Percentiles rank a stretch among this genome's conserved stretches.
Evolutionary conservation across 2,888 invertebrate genomes (phyloP).

Genomic region (Macrosiphum euphorbiae): DNA sequence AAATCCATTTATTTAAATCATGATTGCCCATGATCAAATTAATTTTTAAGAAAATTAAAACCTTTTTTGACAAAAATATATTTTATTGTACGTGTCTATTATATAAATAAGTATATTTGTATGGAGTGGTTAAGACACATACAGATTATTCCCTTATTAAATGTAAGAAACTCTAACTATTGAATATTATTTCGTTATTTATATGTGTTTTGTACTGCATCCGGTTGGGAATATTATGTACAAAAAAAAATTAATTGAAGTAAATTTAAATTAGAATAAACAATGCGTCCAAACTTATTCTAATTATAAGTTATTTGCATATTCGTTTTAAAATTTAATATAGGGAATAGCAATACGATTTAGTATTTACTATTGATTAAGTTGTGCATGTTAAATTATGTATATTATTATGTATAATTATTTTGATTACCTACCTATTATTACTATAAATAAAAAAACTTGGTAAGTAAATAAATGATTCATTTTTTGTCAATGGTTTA

Average conservation of each 20-base stretch:
- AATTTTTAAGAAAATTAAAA: neutral
- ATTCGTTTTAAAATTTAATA: neutral
- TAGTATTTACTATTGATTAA: neutral
- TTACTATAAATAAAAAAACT: neutral
- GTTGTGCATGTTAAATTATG: neutral
- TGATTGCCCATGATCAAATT: neutral
- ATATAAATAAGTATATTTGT: neutral
- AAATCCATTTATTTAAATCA: neutral
- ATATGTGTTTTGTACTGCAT: neutral
- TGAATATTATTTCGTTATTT: neutral
- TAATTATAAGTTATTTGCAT: neutral
- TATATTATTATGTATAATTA: neutral
- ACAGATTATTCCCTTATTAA: neutral
- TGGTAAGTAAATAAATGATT: neutral
- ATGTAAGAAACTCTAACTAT: neutral
- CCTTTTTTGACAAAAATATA: neutral
- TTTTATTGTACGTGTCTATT: neutral
- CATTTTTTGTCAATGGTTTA: neutral
- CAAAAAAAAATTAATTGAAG: neutral
- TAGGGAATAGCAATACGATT: neutral
- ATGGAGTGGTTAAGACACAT: neutral
- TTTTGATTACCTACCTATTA: neutral
- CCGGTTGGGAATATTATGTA: neutral
- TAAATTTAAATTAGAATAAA: neutral
- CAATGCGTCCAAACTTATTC: neutral